Evolutionary conservation across 2,113 vertebrate species (phyloP).

Genomic region (Rattus rattus): DNA sequence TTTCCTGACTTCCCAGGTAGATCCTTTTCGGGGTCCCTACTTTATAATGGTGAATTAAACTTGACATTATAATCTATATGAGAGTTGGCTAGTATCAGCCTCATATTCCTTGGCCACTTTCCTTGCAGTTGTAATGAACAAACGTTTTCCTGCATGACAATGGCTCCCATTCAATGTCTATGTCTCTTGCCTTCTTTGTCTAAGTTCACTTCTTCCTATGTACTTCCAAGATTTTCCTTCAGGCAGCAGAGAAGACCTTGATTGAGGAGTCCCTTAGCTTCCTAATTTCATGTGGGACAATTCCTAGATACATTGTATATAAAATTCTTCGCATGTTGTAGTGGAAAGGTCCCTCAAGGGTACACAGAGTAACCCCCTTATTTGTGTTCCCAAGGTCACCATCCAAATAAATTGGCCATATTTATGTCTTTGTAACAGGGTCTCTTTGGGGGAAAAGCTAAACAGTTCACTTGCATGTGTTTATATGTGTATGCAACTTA

Average conservation of each 20-base stretch:
- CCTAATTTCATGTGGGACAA: accelerated
- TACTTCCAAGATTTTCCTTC: background rate
- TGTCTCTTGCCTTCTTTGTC: background rate
- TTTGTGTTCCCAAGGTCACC: background rate
- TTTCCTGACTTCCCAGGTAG: background rate
- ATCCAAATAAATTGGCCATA: background rate
- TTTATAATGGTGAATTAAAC: background rate
- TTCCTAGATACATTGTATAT: background rate
- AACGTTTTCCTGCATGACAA: accelerated
- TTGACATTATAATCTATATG: background rate
- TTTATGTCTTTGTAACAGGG: background rate
- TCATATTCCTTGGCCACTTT: background rate
- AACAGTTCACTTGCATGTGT: background rate
- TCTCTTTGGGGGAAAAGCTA: background rate
- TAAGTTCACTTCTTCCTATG: background rate
- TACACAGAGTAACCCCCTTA: background rate
- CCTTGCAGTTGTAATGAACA: background rate
- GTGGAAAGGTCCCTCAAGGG: background rate
- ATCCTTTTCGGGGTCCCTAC: background rate
- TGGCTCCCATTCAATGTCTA: background rate
- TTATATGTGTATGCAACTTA: background rate
- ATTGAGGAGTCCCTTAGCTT: background rate
- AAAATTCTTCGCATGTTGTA: background rate
- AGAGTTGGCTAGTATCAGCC: background rate
- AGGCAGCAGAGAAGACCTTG: background rate